Evolutionary conservation across 1,140 invertebrate species (phyloP), one percentile per base, ranked within the genome.

Genomic region (Drosophila parabipectinata): DNA sequence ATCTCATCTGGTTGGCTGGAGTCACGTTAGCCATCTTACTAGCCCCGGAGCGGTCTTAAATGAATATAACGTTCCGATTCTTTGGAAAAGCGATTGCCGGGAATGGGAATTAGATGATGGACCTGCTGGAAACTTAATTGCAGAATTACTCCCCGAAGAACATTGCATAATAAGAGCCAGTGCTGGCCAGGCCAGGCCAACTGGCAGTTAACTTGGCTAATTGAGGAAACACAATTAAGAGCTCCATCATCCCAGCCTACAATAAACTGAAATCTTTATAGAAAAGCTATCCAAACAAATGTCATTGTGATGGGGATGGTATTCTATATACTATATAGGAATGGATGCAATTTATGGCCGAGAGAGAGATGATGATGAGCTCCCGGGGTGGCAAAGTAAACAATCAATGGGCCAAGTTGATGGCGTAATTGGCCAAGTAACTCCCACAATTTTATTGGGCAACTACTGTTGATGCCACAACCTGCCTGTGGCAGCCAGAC

Each of bases 41-140:
- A 54, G 26, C 12, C 39, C 44, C n/a, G 63, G 72, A 77, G 26
- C 4, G 71, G 80, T 21, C 51, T 72, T 68, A 78, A 78, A 75
- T 87, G 75, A 85, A 78, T 87, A 75, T 85, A 85, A 85, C 82
- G 82, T 85, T 85, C 82, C 63, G 72, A 81, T 87, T 87, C 64
- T 66, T 26, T 77, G 71, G 82, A 82, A 85, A 77, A 45, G 53
- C 37, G 67, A 69, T 44, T 56, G 67, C 64, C 50, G 39, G 68
- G 39, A 69, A 69, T 69, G 66, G 55, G 67, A 68, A 68, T 32
- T 57, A 69, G 67, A 71, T 71, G 56, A 73, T 63, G 53, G 53
- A 58, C 72, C 74, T 3, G 3, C 21, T 21, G 21, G 58, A 44
- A 41, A 52, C 66, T 74, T 74, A 76, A 76, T 76, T 67, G 73